phyloP scores from a whole-genome alignment of 2,888 invertebrate genomes.

The Lamellibrachia columna region DNA sequence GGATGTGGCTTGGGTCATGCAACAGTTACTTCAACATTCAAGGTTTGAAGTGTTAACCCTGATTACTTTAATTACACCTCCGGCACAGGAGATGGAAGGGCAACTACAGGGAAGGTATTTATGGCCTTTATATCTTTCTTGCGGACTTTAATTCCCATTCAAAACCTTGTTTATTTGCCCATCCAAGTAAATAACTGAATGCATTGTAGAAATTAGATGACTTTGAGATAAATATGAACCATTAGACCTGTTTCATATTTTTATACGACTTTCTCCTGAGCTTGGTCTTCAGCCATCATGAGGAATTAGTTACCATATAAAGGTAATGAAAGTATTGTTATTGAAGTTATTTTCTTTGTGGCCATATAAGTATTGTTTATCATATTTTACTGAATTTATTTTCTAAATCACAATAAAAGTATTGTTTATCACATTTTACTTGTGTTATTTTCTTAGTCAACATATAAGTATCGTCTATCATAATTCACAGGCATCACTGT shows the following conservation, averaged over 20 bases:
- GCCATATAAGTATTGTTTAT: neutral
- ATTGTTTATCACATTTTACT: neutral
- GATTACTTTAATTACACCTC: neutral
- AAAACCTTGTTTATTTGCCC: neutral
- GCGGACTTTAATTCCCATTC: neutral
- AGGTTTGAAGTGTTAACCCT: neutral
- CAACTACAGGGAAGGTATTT: neutral
- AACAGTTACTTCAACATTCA: neutral
- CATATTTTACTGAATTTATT: neutral
- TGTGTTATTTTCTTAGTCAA: neutral
- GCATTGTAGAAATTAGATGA: neutral
- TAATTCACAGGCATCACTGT: neutral
- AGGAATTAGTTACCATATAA: neutral
- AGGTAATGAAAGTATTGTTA: neutral
- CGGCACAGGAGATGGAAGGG: neutral
- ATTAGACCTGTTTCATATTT: neutral
- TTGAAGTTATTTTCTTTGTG: neutral
- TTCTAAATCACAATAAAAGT: neutral
- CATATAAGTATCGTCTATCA: neutral
- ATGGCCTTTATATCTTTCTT: neutral
- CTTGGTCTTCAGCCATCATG: neutral
- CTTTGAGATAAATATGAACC: neutral
- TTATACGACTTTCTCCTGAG: neutral
- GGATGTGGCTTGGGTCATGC: neutral
- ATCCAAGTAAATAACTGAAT: neutral